phyloP scores from a whole-genome alignment of 1,140 invertebrate species.

The Euwallacea fornicatus region DNA sequence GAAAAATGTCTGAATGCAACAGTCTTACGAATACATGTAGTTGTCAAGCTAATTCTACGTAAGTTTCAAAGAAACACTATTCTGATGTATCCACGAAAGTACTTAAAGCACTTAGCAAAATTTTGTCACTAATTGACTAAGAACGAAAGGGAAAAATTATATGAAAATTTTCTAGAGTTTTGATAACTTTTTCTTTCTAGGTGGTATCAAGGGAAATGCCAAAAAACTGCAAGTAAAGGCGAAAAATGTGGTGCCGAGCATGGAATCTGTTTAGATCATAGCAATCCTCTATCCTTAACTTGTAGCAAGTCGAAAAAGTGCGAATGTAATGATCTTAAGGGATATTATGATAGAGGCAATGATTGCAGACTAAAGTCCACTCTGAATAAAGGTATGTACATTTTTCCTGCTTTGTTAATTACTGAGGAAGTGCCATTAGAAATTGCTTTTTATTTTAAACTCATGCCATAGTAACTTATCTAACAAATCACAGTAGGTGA shows the following conservation, averaged over 20 bases:
- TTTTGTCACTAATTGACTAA: too few relatives aligned
- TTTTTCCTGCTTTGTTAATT: too few relatives aligned
- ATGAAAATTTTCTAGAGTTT: too few relatives aligned
- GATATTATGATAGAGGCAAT: conserved; percentile 27
- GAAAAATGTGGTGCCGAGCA: conserved; percentile 3
- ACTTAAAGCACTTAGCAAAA: too few relatives aligned
- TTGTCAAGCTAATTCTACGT: conserved; percentile 18
- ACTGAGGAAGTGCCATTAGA: too few relatives aligned
- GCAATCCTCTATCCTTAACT: conserved; percentile 19
- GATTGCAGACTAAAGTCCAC: conserved; percentile 19
- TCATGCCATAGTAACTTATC: too few relatives aligned
- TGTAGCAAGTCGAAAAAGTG: conserved; percentile 11
- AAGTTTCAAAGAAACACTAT: not conserved
- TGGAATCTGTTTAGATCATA: conserved; percentile 17
- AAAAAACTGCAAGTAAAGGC: conserved; percentile 14
- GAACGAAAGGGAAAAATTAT: too few relatives aligned
- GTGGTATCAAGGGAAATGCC: conserved; percentile 30
- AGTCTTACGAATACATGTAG: conserved; percentile 11
- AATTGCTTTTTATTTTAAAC: too few relatives aligned
- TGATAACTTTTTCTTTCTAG: not conserved
- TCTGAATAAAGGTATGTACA: too few relatives aligned
- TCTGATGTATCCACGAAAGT: too few relatives aligned
- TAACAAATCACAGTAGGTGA: too few relatives aligned
- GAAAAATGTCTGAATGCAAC: conserved; percentile 9
- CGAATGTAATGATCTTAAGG: conserved; percentile 13